Evolutionary conservation across 2,797 vertebrate species (phyloP).

Genomic region (Bufotes viridis): DNA sequence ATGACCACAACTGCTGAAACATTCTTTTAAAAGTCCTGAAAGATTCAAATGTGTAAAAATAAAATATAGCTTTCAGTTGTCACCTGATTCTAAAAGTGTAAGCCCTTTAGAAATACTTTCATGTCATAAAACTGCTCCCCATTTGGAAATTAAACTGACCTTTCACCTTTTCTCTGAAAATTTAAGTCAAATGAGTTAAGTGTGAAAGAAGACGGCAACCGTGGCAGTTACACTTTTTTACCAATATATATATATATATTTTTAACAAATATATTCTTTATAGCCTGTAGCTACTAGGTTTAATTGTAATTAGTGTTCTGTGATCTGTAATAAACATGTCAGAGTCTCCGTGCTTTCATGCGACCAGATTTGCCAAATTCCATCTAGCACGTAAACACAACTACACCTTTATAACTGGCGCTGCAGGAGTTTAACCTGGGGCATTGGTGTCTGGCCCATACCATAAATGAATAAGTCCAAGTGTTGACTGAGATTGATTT

Average conservation of each 20-base stretch:
- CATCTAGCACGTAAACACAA: slow-evolving; percentile 34
- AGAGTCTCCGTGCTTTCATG: slow-evolving; percentile 32
- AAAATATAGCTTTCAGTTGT: slow-evolving; percentile 56
- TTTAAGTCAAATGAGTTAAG: slow-evolving; percentile 35
- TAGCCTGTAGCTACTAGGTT: slow-evolving; percentile 37
- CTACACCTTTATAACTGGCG: slow-evolving; percentile 13
- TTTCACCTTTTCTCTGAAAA: slow-evolving; percentile 38
- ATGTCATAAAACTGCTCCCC: slow-evolving; percentile 69
- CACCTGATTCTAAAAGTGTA: slow-evolving; percentile 60
- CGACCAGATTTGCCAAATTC: slow-evolving; percentile 43
- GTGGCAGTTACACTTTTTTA: slow-evolving; percentile 20
- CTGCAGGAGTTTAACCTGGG: slow-evolving; percentile 29
- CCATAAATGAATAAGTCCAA: not conserved
- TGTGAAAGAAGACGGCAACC: slow-evolving; percentile 3
- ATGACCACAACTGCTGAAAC: slow-evolving; percentile 20
- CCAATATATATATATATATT: not conserved
- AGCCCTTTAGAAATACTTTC: slow-evolving; percentile 66
- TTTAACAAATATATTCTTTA: slow-evolving; percentile 46
- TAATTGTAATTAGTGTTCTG: slow-evolving; percentile 49
- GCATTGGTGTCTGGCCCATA: not conserved
- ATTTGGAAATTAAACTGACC: slow-evolving; percentile 63
- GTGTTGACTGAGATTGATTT: slow-evolving; percentile 15
- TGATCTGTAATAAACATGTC: slow-evolving; percentile 57
- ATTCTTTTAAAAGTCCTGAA: slow-evolving; percentile 43
- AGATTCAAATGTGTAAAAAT: slow-evolving; percentile 45